Base-by-base conservation (phyloP, 2,888 invertebrate genomes). In the Catocala nupta region DNA sequence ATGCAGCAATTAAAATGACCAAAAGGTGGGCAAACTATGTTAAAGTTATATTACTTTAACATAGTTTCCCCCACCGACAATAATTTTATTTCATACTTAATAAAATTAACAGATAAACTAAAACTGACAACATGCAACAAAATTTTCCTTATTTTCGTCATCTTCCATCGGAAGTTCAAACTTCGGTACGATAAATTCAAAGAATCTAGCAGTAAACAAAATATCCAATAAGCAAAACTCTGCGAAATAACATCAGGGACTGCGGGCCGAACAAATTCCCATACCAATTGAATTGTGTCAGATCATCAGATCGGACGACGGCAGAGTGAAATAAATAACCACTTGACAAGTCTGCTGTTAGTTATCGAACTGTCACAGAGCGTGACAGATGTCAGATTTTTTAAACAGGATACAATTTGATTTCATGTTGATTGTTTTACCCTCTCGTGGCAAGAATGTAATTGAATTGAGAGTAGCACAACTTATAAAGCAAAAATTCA, bases 251-350 rank as follows among this genome's bases (percentile, higher is more conserved):
- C 49, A 36, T 61, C 13, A 52, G 61, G 61, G 61, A 60, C 50
- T 43, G 47, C 8, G 33, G 52, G 44, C 48, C 45, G 56, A 70
- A 58, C 63, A 63, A 71, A 77, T 71, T 73, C 66, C 61, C 64
- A 55, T 62, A 47, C 48, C 68, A 68, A 73, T 77, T 55, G 63
- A 59, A 61, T 55, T 45, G 43, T 53, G 57, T 56, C 59, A 65
- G 25, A 10, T 48, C 53, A 51, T 33, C 42, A 45, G 50, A 44
- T 45, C 55, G 52, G 34, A 56, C 11, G 47, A 10, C 16, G 47
- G 33, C 48, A 39, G 47, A 48, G n/a, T 36, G 49, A 66, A 66
- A 69, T 64, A 63, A 57, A 62, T 70, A 57, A 53, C 47, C 44
- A 36, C 6, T 33, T 54, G 55, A 48, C 36, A 12, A 45, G 13